These are phyloP conservation scores for Oxycera nigricornis DNA, from an alignment of 2,888 invertebrate species.

Conservation along the genomic window DNA sequence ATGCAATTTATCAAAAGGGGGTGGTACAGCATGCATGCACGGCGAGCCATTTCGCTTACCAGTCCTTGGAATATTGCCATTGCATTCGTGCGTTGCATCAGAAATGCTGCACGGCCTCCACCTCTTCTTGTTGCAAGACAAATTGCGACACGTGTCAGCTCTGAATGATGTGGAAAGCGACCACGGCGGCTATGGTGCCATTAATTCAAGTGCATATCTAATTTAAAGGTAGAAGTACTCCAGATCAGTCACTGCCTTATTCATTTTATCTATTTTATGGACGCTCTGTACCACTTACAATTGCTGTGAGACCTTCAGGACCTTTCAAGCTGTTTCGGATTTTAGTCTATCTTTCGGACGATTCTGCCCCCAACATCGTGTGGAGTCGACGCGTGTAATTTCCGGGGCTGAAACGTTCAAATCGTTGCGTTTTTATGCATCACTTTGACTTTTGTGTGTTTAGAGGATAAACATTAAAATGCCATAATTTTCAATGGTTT, in stretches of 20 bases:
- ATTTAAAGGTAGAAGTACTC: conserved; percentile 29
- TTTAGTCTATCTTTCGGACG: neutral
- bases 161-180: conserved; percentile 17
- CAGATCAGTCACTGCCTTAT: conserved; percentile 24
- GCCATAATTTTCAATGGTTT: conserved; percentile 28
- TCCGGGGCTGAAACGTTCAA: neutral
- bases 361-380: conserved; percentile 2
- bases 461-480: conserved; percentile 33
- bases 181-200: neutral
- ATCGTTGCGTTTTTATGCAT: conserved; percentile 31
- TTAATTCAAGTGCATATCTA: conserved; percentile 38
- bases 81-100: conserved; percentile 26
- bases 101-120: neutral
- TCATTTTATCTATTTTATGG: conserved; percentile 30
- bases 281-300: conserved; percentile 22
- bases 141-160: conserved; percentile 39
- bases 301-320: conserved; percentile 2
- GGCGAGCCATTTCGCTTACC: neutral
- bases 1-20: conserved; percentile 46
- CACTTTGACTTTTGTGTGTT: conserved; percentile 34
- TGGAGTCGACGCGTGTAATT: conserved; percentile 6
- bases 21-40: conserved; percentile 13
- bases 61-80: conserved; percentile 1
- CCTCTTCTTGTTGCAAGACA: conserved; percentile 24
- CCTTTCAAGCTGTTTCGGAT: conserved; percentile 18